Percentiles rank a stretch among this genome's conserved stretches.
phyloP scores from a whole-genome alignment of 2,113 vertebrate genomes.

The Blennius ocellaris region DNA sequence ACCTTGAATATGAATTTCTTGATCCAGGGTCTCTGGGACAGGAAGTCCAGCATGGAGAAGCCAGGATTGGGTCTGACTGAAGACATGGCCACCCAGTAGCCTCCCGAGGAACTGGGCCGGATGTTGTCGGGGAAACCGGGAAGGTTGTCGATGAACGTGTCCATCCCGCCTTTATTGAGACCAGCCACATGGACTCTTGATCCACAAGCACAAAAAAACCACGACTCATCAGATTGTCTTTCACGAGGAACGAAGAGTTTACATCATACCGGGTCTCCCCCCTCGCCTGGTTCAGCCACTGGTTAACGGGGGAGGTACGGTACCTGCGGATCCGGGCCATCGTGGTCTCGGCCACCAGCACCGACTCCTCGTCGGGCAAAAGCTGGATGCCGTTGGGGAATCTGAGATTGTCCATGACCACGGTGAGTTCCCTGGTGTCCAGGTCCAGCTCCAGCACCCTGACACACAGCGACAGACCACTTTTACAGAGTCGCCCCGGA shows the following conservation, averaged over 20 bases:
- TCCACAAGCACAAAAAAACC: background rate
- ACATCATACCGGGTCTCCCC: too few species aligned
- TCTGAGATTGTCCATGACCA: constrained; percentile 92
- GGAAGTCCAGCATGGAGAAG: constrained; percentile 96
- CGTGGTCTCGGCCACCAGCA: constrained; percentile 93
- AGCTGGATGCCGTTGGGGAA: constrained; percentile 97
- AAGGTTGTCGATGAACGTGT: constrained; percentile 95
- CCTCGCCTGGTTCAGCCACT: too few species aligned
- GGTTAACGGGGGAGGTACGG: constrained; percentile 52
- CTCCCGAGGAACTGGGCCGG: constrained; percentile 91
- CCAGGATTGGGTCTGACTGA: constrained; percentile 89
- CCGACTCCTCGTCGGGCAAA: constrained; percentile 93
- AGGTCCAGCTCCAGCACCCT: constrained; percentile 93
- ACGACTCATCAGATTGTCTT: too few species aligned
- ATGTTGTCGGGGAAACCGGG: constrained; percentile 97
- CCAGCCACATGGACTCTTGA: constrained; percentile 95
- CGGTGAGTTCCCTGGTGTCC: constrained; percentile 88
- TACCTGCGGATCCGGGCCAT: constrained; percentile 96
- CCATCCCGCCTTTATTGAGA: constrained; percentile 95
- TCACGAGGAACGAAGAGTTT: too few species aligned
- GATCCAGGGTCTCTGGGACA: constrained; percentile 93
- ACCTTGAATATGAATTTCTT: constrained; percentile 95
- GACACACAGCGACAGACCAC: background rate
- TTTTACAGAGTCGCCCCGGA: background rate
- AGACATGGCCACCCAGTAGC: constrained; percentile 96